Evolutionary conservation across 2,113 vertebrate genomes (phyloP), one percentile per base, ranked within the genome.

Genomic region (Anguilla japonica): DNA sequence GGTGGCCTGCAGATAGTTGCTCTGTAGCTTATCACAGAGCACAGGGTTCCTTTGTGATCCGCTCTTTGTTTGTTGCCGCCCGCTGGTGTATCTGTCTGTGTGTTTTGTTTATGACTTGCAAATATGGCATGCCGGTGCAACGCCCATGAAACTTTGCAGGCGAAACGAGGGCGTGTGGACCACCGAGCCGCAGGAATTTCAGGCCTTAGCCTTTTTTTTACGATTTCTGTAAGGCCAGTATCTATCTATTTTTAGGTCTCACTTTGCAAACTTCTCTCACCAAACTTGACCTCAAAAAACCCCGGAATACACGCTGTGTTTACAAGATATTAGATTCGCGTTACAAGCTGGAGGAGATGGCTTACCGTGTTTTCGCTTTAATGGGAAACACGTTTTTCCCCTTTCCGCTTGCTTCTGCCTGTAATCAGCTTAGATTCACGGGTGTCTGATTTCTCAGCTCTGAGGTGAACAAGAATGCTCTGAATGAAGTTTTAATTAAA

Each of bases 101-200:
- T 93, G 91, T 93, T 91, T 90, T 88, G 89, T 95, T 95, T 93
- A 92, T 88, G 89, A 89, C 82, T 67, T 15, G 94, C 92, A 93
- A 94, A 95, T 89, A 93, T 94, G 4, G 84, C 94, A 90, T 85
- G 86, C 0, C 40, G 87, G 89, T 89, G 94, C 84, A 89, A 93
- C 71, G 87, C 79, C 79, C 56, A n/a, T 26, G 81, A 90, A 88
- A 41, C 83, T 86, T 89, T 81, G 39, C 78, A 39, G 16, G 84
- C 41, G 34, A 11, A 34, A 50, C 50, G 81, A 79, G 83, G 46
- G 29, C 18, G n/a, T 13, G 78, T 41, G 29, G 41, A 67, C 34
- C 67, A 29, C 26, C n/a, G 40, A 60, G 41, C 20, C 7, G 9
- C 71, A 75, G 71, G 71, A 75, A 75, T 75, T 15, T 16, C 63